These are phyloP conservation scores for Serinus canaria DNA, from an alignment of 2,113 vertebrate genomes.

Conservation along the genomic window DNA sequence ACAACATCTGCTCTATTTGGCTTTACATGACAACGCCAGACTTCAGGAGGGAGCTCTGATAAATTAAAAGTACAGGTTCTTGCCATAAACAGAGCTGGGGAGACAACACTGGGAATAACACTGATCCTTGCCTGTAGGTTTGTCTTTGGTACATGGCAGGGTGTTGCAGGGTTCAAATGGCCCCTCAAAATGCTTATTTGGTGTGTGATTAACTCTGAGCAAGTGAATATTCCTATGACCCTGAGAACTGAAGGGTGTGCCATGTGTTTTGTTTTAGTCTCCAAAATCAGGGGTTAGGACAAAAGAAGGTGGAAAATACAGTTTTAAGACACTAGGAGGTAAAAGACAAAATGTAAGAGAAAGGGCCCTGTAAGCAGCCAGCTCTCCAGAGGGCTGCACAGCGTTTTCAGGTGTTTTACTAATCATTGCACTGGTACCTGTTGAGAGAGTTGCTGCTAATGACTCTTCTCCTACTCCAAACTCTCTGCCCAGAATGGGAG, in stretches of 20 bases:
- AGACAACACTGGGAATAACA: not conserved
- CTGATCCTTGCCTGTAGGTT: not conserved
- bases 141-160: not conserved
- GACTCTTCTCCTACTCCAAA: not conserved
- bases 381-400: not conserved
- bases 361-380: not conserved
- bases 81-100: not conserved
- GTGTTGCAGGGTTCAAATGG: not conserved
- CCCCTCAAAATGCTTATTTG: not conserved
- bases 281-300: not conserved
- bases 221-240: not conserved
- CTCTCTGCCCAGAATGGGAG: not conserved
- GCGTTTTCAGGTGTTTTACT: not conserved
- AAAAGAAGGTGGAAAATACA: not conserved
- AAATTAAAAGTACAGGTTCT: not conserved
- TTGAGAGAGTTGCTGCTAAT: conserved; percentile 1
- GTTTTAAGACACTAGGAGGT: not conserved
- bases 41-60: not conserved
- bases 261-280: not conserved
- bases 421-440: not conserved
- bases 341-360: not conserved
- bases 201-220: not conserved
- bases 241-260: not conserved
- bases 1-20: conserved; percentile 11
- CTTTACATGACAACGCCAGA: not conserved